Percentiles rank a stretch among this genome's conserved stretches.
Conservation (phyloP, 2,888 invertebrate species). For the Malacosoma neustria region DNA sequence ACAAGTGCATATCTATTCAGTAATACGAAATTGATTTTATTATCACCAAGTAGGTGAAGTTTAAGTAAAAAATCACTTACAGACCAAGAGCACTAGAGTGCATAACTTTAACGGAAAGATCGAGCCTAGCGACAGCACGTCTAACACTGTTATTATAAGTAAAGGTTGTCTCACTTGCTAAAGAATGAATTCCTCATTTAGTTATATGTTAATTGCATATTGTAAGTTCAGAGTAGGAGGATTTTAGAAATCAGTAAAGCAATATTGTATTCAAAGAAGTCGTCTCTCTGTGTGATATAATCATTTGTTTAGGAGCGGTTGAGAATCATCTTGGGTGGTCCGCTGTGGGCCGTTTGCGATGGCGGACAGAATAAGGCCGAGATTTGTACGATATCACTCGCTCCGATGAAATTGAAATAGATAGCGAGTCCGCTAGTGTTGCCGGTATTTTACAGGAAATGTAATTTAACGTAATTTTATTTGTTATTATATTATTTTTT, state of each 20-base stretch:
- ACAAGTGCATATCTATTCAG: too few relatives aligned
- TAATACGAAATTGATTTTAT: too few relatives aligned
- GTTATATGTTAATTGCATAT: background rate
- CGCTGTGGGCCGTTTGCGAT: constrained; percentile 34
- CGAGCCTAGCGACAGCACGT: too few relatives aligned
- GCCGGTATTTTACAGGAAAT: constrained; percentile 2
- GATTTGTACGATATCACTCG: constrained; percentile 62
- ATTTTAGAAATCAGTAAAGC: background rate
- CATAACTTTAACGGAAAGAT: too few relatives aligned
- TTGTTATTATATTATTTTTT: too few relatives aligned
- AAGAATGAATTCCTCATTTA: too few relatives aligned
- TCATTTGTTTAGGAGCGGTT: constrained; percentile 50
- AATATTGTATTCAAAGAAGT: background rate
- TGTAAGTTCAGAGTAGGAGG: background rate
- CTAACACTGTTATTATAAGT: too few relatives aligned
- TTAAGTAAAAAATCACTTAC: too few relatives aligned
- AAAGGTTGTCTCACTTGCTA: too few relatives aligned
- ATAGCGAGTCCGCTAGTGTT: constrained; percentile 35
- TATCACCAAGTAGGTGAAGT: too few relatives aligned
- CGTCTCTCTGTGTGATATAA: constrained; percentile 15
- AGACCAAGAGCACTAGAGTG: too few relatives aligned
- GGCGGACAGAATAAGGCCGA: constrained; percentile 57
- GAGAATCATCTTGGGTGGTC: constrained; percentile 61
- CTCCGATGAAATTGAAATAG: constrained; percentile 64
- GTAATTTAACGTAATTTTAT: background rate